Evolutionary conservation across 2,888 invertebrate genomes (phyloP).

Genomic region (Sphaerophoria taeniata): DNA sequence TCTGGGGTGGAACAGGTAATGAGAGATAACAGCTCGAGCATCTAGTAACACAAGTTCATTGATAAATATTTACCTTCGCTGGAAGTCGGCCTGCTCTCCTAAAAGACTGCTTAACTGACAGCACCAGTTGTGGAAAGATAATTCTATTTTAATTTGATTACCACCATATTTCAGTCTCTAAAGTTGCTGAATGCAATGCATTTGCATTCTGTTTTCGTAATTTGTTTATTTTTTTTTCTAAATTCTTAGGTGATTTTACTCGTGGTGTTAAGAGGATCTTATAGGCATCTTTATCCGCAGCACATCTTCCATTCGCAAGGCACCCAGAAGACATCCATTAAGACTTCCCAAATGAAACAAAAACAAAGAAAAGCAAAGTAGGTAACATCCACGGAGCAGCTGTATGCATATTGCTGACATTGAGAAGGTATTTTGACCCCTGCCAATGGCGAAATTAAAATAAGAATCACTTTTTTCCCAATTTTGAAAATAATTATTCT

Average conservation of each 20-base stretch:
- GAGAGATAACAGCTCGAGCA: slow-evolving; percentile 18
- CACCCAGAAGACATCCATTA: slow-evolving; percentile 10
- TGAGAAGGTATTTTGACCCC: slow-evolving; percentile 67
- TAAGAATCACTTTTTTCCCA: slow-evolving; percentile 48
- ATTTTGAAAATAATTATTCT: slow-evolving; percentile 33
- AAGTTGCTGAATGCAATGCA: slow-evolving; percentile 36
- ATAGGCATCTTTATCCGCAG: background rate
- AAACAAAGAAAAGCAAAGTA: slow-evolving; percentile 8
- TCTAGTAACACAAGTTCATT: background rate
- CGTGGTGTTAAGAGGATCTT: slow-evolving; percentile 26
- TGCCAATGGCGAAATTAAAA: slow-evolving; percentile 42
- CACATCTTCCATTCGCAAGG: background rate
- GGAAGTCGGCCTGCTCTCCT: background rate
- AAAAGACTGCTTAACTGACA: slow-evolving; percentile 44
- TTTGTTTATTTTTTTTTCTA: background rate
- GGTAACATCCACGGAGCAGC: slow-evolving; percentile 53
- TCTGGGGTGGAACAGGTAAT: slow-evolving; percentile 41
- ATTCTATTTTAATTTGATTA: slow-evolving; percentile 50
- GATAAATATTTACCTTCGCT: slow-evolving; percentile 38
- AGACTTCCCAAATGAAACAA: background rate
- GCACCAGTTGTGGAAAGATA: slow-evolving; percentile 51
- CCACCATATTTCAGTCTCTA: slow-evolving; percentile 22
- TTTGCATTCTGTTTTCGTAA: slow-evolving; percentile 57
- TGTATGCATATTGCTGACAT: slow-evolving; percentile 58
- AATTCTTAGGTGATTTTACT: slow-evolving; percentile 21